phyloP scores from a whole-genome alignment of 2,797 vertebrate genomes.

The Lagodon rhomboides region DNA sequence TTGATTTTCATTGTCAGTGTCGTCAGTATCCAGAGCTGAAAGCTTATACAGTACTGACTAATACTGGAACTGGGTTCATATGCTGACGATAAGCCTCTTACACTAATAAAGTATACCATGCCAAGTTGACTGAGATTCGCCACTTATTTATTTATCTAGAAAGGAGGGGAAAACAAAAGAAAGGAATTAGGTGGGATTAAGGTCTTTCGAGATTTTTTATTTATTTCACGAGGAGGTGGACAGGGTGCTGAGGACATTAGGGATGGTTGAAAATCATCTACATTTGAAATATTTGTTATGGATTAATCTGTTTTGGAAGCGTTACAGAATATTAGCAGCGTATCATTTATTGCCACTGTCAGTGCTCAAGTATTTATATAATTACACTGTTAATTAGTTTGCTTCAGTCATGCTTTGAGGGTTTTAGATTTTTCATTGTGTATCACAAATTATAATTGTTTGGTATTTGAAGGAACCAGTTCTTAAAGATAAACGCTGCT shows the following conservation, averaged over 20 bases:
- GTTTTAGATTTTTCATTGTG: conserved; percentile 4
- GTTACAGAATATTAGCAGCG: conserved; percentile 15
- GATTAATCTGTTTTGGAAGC: conserved; percentile 26
- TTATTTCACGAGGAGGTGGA: conserved; percentile 50
- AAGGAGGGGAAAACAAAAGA: conserved; percentile 59
- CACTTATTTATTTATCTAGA: conserved; percentile 61
- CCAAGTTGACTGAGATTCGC: conserved; percentile 65
- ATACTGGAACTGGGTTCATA: conserved; percentile 68
- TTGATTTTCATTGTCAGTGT: conserved; percentile 64
- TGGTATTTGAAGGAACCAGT: neutral
- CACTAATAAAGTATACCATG: conserved; percentile 72
- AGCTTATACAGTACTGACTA: conserved; percentile 62
- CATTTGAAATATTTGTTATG: conserved; percentile 27
- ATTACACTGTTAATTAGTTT: conserved; percentile 22
- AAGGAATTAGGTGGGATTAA: conserved; percentile 62
- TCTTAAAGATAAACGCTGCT: neutral
- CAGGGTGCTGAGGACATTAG: conserved; percentile 37
- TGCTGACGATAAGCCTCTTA: conserved; percentile 83
- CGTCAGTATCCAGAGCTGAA: conserved; percentile 63
- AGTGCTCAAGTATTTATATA: neutral
- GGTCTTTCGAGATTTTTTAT: conserved; percentile 41
- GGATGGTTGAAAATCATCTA: conserved; percentile 29
- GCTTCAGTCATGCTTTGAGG: conserved; percentile 4
- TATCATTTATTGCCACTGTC: conserved; percentile 11
- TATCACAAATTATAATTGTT: conserved; percentile 6